Conservation (phyloP, 2,113 vertebrate genomes). For the Albula glossodonta region DNA sequence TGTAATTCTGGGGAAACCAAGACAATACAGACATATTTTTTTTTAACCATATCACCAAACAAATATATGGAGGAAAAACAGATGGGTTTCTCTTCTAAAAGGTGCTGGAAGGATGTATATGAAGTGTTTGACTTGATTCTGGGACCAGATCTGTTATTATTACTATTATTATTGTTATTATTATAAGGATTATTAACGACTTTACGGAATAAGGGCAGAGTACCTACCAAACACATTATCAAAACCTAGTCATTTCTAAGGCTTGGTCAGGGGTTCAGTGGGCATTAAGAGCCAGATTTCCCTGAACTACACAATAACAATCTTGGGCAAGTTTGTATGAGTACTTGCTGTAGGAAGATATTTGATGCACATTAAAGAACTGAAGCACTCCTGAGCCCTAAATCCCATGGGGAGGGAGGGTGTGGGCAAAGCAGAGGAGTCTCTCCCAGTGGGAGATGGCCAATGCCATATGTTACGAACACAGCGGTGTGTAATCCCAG, state of each 20-base stretch:
- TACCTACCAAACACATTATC: no score
- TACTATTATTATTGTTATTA: no score
- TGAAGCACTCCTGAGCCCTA: background rate
- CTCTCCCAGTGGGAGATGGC: background rate
- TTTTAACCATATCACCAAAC: no score
- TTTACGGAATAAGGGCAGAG: background rate
- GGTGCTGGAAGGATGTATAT: no score
- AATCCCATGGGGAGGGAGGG: background rate
- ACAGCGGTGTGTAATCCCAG: background rate
- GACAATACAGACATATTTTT: no score
- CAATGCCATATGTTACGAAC: slow-evolving; percentile 3
- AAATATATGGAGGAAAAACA: no score
- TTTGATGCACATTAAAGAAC: slow-evolving; percentile 1
- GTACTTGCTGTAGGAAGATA: background rate
- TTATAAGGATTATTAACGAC: background rate
- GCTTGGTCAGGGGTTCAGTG: background rate
- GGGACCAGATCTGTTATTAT: no score
- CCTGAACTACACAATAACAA: background rate
- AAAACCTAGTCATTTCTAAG: background rate
- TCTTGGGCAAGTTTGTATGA: background rate
- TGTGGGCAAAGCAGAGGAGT: background rate
- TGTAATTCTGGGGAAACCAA: no score
- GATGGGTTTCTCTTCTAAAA: no score
- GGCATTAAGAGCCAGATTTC: background rate
- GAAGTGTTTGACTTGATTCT: no score